These are phyloP conservation scores for Hydractinia echinata DNA, from an alignment of 30 jellyfish, hydroid and myxozoan species.

Conservation along the genomic window DNA sequence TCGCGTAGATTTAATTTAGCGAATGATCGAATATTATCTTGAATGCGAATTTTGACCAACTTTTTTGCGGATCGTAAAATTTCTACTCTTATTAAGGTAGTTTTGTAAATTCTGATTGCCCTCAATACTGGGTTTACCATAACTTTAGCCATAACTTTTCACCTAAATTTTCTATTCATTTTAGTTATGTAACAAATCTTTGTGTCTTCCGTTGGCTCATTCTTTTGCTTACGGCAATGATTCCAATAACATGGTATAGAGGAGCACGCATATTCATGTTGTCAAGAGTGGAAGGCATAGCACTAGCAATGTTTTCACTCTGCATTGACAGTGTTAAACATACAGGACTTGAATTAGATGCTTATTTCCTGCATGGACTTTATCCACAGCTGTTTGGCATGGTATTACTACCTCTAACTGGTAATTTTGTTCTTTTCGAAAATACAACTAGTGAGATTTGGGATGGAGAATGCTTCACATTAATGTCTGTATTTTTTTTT, in stretches of 20 bases:
- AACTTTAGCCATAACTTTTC: background rate
- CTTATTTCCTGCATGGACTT: constrained; percentile 62
- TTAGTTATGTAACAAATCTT: constrained; percentile 58
- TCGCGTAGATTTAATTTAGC: too few relatives aligned
- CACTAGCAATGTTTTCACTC: constrained; percentile 48
- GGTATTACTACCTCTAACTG: constrained; percentile 70
- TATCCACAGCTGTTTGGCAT: constrained; percentile 79
- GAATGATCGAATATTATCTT: too few relatives aligned
- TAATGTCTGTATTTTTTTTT: background rate
- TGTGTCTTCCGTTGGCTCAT: constrained; percentile 64
- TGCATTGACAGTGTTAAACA: constrained; percentile 61
- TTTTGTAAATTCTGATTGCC: too few relatives aligned
- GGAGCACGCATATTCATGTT: constrained; percentile 53
- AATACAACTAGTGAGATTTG: too few relatives aligned
- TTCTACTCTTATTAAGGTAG: too few relatives aligned
- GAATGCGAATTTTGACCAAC: too few relatives aligned
- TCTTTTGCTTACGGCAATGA: constrained; percentile 43
- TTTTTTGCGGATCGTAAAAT: too few relatives aligned
- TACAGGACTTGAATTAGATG: constrained; percentile 72
- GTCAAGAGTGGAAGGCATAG: constrained; percentile 47
- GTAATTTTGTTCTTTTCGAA: constrained; percentile 27
- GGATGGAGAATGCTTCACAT: too few relatives aligned
- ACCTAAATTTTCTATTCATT: background rate
- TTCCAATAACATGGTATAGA: constrained; percentile 62
- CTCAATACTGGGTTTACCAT: too few relatives aligned